These are phyloP conservation scores for Dryadula phaetusa DNA, from an alignment of 2,888 invertebrate species.

Conservation along the genomic window DNA sequence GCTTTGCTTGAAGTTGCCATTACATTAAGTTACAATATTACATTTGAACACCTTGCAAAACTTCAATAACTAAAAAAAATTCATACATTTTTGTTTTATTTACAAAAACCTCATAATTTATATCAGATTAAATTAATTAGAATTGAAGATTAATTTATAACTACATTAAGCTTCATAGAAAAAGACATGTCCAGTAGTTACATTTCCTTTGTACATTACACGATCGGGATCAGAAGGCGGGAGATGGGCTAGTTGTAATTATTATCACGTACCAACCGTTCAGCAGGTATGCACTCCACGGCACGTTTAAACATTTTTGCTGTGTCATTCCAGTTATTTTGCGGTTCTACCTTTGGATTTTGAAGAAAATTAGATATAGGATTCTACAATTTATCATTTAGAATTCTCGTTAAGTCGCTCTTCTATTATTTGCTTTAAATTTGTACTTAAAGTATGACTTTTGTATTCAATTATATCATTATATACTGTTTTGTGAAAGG, in stretches of 20 bases:
- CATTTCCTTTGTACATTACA: constrained; percentile 9
- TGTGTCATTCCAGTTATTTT: constrained; percentile 32
- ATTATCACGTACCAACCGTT: constrained; percentile 24
- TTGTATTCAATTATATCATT: too few species aligned
- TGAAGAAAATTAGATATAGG: constrained; percentile 20
- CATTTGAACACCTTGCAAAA: too few species aligned
- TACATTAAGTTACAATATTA: too few species aligned
- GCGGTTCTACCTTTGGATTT: constrained; percentile 26
- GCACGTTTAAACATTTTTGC: constrained; percentile 30
- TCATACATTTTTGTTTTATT: too few species aligned
- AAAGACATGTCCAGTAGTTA: neutral
- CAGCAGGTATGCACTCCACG: constrained; percentile 35
- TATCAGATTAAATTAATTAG: too few species aligned
- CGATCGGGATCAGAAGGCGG: constrained; percentile 14
- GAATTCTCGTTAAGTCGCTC: neutral
- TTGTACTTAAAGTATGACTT: too few species aligned
- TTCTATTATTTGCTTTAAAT: neutral
- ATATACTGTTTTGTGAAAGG: too few species aligned
- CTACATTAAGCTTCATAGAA: neutral
- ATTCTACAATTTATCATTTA: constrained; percentile 18
- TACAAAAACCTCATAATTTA: too few species aligned
- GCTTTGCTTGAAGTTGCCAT: too few species aligned
- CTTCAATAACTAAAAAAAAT: too few species aligned
- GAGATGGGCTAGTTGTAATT: constrained; percentile 27
- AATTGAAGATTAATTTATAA: too few species aligned